Base-by-base conservation (phyloP, 2,797 vertebrate species). In the Apogon hyalosoma region DNA sequence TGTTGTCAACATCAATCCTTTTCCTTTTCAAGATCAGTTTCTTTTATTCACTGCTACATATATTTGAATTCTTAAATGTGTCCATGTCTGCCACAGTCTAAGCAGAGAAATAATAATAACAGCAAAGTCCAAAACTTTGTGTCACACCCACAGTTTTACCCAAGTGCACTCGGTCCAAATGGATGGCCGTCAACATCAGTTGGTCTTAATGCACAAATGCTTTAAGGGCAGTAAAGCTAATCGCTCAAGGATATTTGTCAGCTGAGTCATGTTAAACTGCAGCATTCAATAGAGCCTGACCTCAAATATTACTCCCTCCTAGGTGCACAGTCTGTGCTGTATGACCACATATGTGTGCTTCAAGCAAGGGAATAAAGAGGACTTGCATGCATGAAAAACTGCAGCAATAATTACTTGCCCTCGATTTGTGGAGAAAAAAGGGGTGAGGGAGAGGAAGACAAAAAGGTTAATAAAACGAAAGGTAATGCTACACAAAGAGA, bases 181-280 rank as follows among this genome's bases (percentile, higher is more conserved):
- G 60, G 73, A 57, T 55, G 56, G 64, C 66, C 73, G 77, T 88
- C 75, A 78, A 50, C 72, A 56, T 63, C 45, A 11, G 50, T 81
- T 46, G 75, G 50, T 85, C 60, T 63, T 47, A 16, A 69, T 67
- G 80, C 55, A 61, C 31, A 57, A 81, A 65, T 55, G 38, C 33
- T 71, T 69, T 51, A 46, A 67, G 63, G 64, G 70, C 74, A 58
- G 51, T 73, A 49, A 24, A 81, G 76, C 61, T 75, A 57, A 64
- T 79, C 8, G 81, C 86, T 80, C 14, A 6, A 51, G 80, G 85
- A 84, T 84, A 80, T 90, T 87, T 85, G 58, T 75, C 64, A 56
- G 75, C 74, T 77, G 80, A 88, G 71, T 88, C 87, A 78, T 63
- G 50, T 79, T 75, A 79, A 57, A 86, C 62, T 41, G 66, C 61